A percentile compares a stretch with the other conserved stretches of the same genome.
Conservation (phyloP, 2,113 vertebrate species). For the Phodopus roborovskii region DNA sequence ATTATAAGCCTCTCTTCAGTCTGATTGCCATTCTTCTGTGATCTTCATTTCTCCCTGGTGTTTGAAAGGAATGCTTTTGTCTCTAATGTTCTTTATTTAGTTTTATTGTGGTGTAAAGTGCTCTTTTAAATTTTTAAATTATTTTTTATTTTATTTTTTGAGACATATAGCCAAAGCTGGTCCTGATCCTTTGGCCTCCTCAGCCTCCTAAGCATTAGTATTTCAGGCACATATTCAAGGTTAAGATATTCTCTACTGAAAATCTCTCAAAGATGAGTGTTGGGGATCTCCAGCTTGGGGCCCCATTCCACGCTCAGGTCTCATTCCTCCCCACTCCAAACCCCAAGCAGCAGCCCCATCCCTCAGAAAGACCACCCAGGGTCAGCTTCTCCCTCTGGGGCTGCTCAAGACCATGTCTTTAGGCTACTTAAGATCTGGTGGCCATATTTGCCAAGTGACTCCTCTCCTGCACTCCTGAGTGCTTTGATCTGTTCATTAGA, state of each 20-base stretch:
- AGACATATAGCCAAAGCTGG: neutral
- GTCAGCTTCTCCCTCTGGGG: too few relatives aligned
- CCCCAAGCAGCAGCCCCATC: too few relatives aligned
- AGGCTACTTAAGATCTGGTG: too few relatives aligned
- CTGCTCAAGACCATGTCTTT: too few relatives aligned
- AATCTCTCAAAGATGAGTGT: neutral
- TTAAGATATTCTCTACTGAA: constrained; percentile 11
- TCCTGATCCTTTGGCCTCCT: neutral
- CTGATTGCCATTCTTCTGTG: neutral
- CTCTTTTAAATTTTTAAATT: neutral
- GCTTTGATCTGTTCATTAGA: too few relatives aligned
- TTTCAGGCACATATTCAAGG: neutral
- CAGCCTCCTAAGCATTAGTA: neutral
- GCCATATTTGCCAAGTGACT: too few relatives aligned
- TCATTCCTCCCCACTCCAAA: too few relatives aligned
- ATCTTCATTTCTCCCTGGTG: neutral
- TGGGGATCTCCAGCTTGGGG: too few relatives aligned
- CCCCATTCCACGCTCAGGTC: too few relatives aligned
- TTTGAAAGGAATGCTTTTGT: neutral
- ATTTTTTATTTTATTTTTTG: neutral
- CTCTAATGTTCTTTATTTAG: neutral
- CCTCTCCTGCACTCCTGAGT: too few relatives aligned
- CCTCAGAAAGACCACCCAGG: too few relatives aligned
- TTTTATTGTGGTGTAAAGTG: neutral
- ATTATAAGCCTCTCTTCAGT: neutral